Evolutionary conservation across 2,113 vertebrate genomes (phyloP), one percentile per base, ranked within the genome.

Genomic region (Cynopterus brachyotis): DNA sequence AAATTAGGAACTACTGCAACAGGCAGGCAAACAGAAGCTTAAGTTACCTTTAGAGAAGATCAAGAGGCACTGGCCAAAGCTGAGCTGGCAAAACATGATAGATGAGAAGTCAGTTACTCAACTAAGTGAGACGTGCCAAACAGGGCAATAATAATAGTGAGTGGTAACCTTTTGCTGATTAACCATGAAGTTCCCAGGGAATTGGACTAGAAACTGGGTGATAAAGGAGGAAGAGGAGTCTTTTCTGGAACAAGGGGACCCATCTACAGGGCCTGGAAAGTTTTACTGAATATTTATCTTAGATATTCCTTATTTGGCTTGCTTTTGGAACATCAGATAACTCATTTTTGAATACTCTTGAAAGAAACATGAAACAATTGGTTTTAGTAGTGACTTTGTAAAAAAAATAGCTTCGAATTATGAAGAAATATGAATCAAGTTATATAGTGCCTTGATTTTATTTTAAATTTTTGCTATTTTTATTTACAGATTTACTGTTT

Each of bases 331-430:
- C 59, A 45, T 2, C 24, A 67, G 32, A 35, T 35, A 37, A 64
- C 70, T 94, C 62, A 90, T 30, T 89, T 92, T 62, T 85, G n/a
- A 90, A 95, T 66, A 78, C 10, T 50, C 55, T 85, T 84, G 24
- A 40, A 78, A 78, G 64, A 81, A 91, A 88, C 40, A 9, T 6
- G 30, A 53, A 64, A 32, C 3, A 67, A 40, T 80, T 47, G 30
- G 88, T 84, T 70, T 93, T 59, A 88, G 32, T 50, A 47, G 12
- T 75, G 80, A 95, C 50, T 95, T 67, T 92, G 2, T 50, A 50
- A 32, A 28, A 20, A 69, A 45, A 80, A 93, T 28, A 64, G 1
- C 9, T 72, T 66, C 79, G 81, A 26, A 5, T 70, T 84, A 80
- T 66, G 30, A 66, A 85, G 55, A 86, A 89, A 90, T 75, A 35